A percentile compares a stretch with the other conserved stretches of the same genome.
phyloP scores from a whole-genome alignment of 2,888 invertebrate species.

The Nasonia oneida region DNA sequence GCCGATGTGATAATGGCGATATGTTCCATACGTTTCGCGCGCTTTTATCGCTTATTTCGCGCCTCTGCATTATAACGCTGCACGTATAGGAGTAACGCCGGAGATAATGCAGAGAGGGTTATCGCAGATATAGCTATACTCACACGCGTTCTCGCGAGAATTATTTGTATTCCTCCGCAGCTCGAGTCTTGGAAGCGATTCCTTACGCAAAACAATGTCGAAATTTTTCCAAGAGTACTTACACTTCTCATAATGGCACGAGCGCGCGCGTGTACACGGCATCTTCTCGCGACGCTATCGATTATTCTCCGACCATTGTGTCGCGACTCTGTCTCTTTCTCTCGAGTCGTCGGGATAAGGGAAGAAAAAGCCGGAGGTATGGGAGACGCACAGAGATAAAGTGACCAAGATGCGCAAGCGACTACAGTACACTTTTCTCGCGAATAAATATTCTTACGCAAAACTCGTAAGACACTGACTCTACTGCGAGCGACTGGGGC shows the following conservation, averaged over 20 bases:
- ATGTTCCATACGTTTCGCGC: neutral
- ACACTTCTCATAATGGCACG: neutral
- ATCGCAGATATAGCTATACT: too few species aligned
- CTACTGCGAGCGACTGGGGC: neutral
- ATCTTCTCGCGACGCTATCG: neutral
- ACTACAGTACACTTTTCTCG: neutral
- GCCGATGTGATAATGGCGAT: neutral
- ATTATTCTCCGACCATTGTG: neutral
- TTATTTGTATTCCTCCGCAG: neutral
- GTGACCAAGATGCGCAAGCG: constrained; percentile 20
- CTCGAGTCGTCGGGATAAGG: neutral
- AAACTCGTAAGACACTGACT: constrained; percentile 15
- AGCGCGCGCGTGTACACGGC: neutral
- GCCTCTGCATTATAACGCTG: neutral
- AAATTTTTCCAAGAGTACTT: neutral
- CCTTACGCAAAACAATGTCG: constrained; percentile 21
- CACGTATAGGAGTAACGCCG: neutral
- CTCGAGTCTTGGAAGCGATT: neutral
- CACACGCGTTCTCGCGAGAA: neutral
- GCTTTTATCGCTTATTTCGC: constrained; percentile 6
- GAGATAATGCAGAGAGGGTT: neutral
- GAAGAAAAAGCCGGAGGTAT: neutral
- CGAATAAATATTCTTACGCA: constrained; percentile 49
- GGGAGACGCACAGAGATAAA: constrained; percentile 19
- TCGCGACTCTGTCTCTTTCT: neutral